A percentile compares a stretch with the other conserved stretches of the same genome.
These are phyloP conservation scores for Noctua fimbriata DNA, from an alignment of 2,888 invertebrate species.

Conservation along the genomic window DNA sequence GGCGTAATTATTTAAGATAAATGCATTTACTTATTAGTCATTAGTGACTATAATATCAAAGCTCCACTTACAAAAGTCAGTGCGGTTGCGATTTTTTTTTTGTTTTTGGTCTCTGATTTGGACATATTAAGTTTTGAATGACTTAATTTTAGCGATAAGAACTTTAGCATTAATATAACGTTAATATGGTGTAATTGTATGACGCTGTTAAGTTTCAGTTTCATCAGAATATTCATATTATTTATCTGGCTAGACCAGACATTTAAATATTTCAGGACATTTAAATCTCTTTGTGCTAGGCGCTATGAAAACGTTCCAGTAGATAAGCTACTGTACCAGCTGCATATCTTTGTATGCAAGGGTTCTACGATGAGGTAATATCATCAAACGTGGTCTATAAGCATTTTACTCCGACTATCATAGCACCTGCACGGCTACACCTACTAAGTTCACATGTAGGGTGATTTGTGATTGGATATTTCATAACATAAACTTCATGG, in stretches of 20 bases:
- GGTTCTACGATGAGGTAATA: slow-evolving; percentile 34
- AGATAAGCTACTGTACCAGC: background rate
- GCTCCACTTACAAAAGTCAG: slow-evolving; percentile 11
- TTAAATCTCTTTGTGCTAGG: background rate
- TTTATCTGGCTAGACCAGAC: background rate
- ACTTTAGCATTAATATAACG: background rate
- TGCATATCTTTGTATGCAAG: slow-evolving; percentile 18
- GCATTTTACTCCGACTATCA: background rate
- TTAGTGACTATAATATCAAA: slow-evolving; percentile 30
- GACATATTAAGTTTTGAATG: background rate
- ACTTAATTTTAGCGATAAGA: background rate
- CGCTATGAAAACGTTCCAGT: background rate
- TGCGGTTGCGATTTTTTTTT: background rate
- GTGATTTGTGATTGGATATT: background rate
- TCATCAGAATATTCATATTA: slow-evolving; percentile 1
- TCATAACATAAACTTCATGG: background rate
- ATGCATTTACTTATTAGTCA: slow-evolving; percentile 39
- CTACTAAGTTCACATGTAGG: background rate
- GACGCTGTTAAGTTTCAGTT: background rate
- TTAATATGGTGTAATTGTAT: background rate
- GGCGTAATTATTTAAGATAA: slow-evolving; percentile 27
- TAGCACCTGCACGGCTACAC: slow-evolving; percentile 3
- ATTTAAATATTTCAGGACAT: background rate
- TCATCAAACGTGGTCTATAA: slow-evolving; percentile 40
- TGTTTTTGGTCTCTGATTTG: background rate